phyloP scores from a whole-genome alignment of 2,113 vertebrate genomes.

The Phyllostomus discolor region DNA sequence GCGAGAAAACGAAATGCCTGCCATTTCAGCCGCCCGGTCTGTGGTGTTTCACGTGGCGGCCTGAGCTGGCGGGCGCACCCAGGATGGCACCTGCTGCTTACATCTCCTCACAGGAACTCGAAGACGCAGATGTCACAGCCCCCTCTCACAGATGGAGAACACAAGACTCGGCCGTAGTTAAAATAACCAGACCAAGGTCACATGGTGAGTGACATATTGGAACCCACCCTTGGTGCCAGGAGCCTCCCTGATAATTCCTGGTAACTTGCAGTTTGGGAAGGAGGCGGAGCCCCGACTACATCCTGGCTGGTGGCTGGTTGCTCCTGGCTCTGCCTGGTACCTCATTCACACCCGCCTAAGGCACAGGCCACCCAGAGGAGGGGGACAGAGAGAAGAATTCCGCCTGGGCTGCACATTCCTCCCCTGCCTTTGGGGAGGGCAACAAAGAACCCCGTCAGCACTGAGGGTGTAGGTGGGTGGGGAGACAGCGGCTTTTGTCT shows the following conservation, averaged over 20 bases:
- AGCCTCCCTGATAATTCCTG: background rate
- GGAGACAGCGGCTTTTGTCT: conserved; percentile 59
- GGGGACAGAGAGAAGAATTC: conserved; percentile 34
- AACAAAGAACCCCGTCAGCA: conserved; percentile 54
- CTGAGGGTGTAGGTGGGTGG: conserved; percentile 32
- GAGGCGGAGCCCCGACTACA: background rate
- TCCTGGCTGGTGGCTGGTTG: background rate
- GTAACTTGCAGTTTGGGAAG: background rate
- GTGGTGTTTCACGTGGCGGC: background rate
- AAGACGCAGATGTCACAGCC: background rate
- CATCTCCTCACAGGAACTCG: background rate
- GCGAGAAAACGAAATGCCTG: background rate
- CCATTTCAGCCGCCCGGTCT: background rate
- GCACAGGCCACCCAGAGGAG: background rate
- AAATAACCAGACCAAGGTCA: background rate
- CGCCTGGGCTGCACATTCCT: conserved; percentile 60
- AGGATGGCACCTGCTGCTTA: background rate
- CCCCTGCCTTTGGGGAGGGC: conserved; percentile 26
- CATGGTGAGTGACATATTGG: background rate
- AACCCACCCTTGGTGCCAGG: background rate
- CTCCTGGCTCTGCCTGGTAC: background rate
- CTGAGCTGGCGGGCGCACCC: background rate
- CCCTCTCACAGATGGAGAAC: background rate
- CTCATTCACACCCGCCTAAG: background rate
- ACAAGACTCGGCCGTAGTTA: background rate